Base-by-base conservation (phyloP, 2,797 vertebrate genomes). In the Gallinago nigripennis region DNA sequence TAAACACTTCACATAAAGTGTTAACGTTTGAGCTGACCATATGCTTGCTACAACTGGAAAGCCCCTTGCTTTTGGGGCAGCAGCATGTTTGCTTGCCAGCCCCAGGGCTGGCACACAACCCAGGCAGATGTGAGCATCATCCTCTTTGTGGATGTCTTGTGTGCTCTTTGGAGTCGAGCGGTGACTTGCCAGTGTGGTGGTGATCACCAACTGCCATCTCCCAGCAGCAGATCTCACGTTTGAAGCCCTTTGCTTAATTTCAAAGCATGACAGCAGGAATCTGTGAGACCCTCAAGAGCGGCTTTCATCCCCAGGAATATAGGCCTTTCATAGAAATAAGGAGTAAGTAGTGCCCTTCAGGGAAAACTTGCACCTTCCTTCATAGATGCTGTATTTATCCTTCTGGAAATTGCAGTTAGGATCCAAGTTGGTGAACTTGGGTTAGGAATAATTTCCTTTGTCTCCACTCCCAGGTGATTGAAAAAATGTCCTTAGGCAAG, bases 111-210 rank as follows among this genome's bases (percentile, higher is more conserved):
- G 43, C n/a, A 50, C 41, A 50, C 18, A 77, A 37, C 50, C 43
- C 0, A 0, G 33, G 43, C 19, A 68, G 46, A 23, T 23, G 35
- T n/a, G 54, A 33, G 33, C 39, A 3, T 82, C 0, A 0, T 53
- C 31, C 46, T 12, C 8, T 39, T 39, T 39, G 39, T 39, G 39
- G 39, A 6, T 39, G 39, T 14, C 39, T 39, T 19, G 27, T 0
- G 0, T 31, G 54, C 45, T 80, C 9, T 18, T 50, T 0, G 72
- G 30, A 48, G 50, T 8, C 0, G 2, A 41, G 58, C 1, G 0
- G 28, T 41, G 5, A 1, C 35, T 75, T 5, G 4, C 57, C 41
- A 41, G 56, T 0, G 0, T 39, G 61, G 7, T 30, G 43, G 9
- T 27, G 65, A 91, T 16, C 43, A 24, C n/a, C 18, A 31, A 9